These are phyloP conservation scores for Aldrovandia affinis DNA, from an alignment of 2,797 vertebrate species.

Conservation along the genomic window DNA sequence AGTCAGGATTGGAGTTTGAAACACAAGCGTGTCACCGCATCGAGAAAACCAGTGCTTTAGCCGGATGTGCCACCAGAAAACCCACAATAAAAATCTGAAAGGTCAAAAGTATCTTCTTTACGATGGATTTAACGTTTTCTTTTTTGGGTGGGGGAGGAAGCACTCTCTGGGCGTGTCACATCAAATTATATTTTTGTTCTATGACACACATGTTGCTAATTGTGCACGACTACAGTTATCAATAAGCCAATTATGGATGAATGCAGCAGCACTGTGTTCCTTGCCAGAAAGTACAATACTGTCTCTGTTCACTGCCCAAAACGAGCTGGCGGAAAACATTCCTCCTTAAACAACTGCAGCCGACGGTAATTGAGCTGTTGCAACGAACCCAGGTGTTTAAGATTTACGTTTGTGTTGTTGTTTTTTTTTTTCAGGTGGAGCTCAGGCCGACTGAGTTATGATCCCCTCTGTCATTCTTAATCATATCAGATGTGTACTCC, in stretches of 20 bases:
- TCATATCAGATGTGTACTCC: not conserved
- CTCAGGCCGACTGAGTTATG: not conserved
- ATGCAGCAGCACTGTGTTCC: not conserved
- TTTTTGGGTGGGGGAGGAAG: too few species aligned
- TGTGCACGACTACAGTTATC: not conserved
- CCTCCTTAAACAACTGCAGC: not conserved
- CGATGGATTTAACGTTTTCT: too few species aligned
- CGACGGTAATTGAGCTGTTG: not conserved
- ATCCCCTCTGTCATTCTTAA: not conserved
- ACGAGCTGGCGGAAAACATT: not conserved
- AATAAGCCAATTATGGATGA: not conserved
- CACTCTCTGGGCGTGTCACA: too few species aligned
- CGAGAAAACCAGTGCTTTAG: too few species aligned
- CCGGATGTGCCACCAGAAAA: too few species aligned
- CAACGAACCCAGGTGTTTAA: not conserved
- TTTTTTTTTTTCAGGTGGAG: not conserved
- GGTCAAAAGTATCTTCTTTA: too few species aligned
- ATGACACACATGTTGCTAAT: too few species aligned
- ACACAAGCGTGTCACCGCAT: too few species aligned
- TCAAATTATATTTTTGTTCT: too few species aligned
- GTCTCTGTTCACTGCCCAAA: not conserved
- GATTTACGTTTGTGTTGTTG: not conserved
- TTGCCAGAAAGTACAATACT: not conserved
- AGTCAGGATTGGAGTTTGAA: too few species aligned
- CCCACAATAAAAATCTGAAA: too few species aligned